Evolutionary conservation across 2,113 vertebrate species (phyloP), one percentile per base, ranked within the genome.

Genomic region (Boleophthalmus pectinirostris): DNA sequence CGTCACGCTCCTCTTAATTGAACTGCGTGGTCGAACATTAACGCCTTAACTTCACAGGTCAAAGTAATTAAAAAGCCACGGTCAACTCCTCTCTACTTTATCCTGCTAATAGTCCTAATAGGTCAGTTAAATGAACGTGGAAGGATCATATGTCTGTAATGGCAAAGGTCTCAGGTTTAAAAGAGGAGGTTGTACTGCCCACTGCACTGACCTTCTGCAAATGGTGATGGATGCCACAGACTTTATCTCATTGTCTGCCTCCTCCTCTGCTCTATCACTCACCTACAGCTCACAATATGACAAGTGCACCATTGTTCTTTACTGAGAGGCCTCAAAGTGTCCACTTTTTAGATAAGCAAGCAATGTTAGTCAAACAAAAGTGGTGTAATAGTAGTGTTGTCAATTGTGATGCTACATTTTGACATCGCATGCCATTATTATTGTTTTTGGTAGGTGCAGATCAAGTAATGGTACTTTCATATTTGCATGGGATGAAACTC

Each of bases 221-320:
- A 87, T 68, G 80, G 82, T 85, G 88, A 88, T 85, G 75, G 82
- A 90, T 90, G 57, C 60, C 1, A 4, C 38, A 65, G 58, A 51
- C 47, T 65, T 82, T 79, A 82, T 87, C 75, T 82, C 84, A 71
- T 78, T 69, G 78, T 82, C 80, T 77, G 69, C 33, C 68, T 33
- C 72, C 29, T 10, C 38, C 66, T 69, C 57, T 0, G 68, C 69
- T 7, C 72, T 66, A 82, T 88, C 86, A 80, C 69, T 88, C 84
- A 85, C 80, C 38, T 58, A 25, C 58, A 74, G 68, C 72, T 49
- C 72, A 54, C 70, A 38, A 78, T 82, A 38, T 47, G 71, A 81
- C 67, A 73, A 38, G 57, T 81, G 67, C 73, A 51, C 45, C 54
- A 65, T 49, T 72, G 76, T 68, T 80, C 71, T 75, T 35, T 35